Conservation (phyloP, 1,140 invertebrate species). For the Dufourea novaeangliae region DNA sequence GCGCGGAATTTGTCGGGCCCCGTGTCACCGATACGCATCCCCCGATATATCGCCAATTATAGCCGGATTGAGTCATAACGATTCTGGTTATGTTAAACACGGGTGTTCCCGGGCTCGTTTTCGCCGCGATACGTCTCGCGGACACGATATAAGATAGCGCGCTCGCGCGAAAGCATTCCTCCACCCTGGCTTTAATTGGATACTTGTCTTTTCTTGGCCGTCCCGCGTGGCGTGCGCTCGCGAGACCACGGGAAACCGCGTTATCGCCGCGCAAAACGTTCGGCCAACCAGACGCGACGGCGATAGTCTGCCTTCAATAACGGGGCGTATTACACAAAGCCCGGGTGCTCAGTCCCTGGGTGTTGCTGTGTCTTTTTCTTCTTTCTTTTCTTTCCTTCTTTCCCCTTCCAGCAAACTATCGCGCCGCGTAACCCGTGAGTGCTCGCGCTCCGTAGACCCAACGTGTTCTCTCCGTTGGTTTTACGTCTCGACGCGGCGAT, state of each 20-base stretch:
- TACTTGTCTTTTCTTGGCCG: constrained; percentile 21
- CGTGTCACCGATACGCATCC: constrained; percentile 15
- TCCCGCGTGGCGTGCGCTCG: background rate
- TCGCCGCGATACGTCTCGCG: constrained; percentile 27
- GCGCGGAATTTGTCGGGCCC: constrained; percentile 31
- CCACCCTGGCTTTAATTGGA: constrained; percentile 33
- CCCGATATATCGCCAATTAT: constrained; percentile 45
- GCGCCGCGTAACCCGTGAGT: background rate
- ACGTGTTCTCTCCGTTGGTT: background rate
- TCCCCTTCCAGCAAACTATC: background rate
- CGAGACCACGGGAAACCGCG: background rate
- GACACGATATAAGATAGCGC: constrained; percentile 34
- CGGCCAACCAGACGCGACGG: background rate
- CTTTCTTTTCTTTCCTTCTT: background rate
- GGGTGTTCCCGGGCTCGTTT: constrained; percentile 39
- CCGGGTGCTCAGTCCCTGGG: background rate
- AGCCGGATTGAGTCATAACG: constrained; percentile 55
- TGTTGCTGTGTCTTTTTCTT: background rate
- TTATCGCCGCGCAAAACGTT: constrained; percentile 6
- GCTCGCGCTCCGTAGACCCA: constrained; percentile 18
- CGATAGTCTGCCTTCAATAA: constrained; percentile 18
- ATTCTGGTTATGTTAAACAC: constrained; percentile 60
- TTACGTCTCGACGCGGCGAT: constrained; percentile 27
- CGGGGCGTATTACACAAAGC: constrained; percentile 22
- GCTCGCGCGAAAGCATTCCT: constrained; percentile 32